Evolutionary conservation across 2,888 invertebrate species (phyloP).

Genomic region (Iselma pallidipennis): DNA sequence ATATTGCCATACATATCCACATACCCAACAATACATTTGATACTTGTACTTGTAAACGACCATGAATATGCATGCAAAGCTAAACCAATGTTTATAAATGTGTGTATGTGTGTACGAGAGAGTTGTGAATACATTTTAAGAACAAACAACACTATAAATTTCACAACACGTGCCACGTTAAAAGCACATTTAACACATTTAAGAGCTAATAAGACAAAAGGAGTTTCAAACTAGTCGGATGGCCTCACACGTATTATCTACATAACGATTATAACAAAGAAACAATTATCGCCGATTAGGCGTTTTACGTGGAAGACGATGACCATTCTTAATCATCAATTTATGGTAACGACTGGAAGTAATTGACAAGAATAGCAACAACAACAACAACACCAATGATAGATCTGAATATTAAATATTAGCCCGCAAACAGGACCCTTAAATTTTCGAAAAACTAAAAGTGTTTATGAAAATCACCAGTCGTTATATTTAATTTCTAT

Average conservation of each 20-base stretch:
- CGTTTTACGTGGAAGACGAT: slow-evolving; percentile 15
- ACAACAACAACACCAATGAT: neutral
- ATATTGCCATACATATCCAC: neutral
- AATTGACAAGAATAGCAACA: neutral
- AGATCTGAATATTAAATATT: neutral
- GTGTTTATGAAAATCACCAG: neutral
- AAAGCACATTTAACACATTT: slow-evolving; percentile 31
- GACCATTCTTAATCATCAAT: slow-evolving; percentile 13
- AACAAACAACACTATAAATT: slow-evolving; percentile 32
- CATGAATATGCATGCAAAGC: neutral
- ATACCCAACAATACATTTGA: neutral
- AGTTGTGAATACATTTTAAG: slow-evolving; percentile 24
- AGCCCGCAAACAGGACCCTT: too few species aligned
- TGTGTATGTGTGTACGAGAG: neutral
- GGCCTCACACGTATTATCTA: slow-evolving; percentile 20
- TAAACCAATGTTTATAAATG: neutral
- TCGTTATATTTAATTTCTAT: neutral
- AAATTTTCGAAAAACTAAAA: too few species aligned
- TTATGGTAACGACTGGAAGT: neutral
- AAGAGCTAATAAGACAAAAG: slow-evolving; percentile 31
- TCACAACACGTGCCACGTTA: slow-evolving; percentile 31
- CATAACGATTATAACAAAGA: slow-evolving; percentile 15
- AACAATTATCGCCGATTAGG: slow-evolving; percentile 27
- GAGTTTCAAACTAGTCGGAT: slow-evolving; percentile 20
- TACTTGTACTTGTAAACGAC: neutral